Percentiles rank a stretch among this genome's conserved stretches.
Evolutionary conservation across 2,888 invertebrate genomes (phyloP).

Genomic region (Bembecia ichneumoniformis): DNA sequence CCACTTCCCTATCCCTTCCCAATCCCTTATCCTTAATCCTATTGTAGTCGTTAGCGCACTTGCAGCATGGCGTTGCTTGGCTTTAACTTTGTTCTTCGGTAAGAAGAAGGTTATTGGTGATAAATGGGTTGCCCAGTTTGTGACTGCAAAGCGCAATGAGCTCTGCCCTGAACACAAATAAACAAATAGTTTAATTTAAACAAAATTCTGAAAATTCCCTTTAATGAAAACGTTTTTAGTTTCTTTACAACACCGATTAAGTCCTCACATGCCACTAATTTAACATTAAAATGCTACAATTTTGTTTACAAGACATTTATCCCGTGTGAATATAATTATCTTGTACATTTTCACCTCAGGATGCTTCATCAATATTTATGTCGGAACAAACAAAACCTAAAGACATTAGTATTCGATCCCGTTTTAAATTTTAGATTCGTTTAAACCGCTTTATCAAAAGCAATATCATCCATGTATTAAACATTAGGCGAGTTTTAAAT

Average conservation of each 20-base stretch:
- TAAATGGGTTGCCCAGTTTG: too few relatives aligned
- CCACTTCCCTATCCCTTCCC: too few relatives aligned
- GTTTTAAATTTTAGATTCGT: slow-evolving; percentile 68
- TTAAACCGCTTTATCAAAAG: slow-evolving; percentile 68
- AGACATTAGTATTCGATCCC: slow-evolving; percentile 62
- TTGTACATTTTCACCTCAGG: slow-evolving; percentile 37
- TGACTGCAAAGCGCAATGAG: too few relatives aligned
- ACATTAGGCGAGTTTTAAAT: slow-evolving; percentile 64
- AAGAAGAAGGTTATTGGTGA: too few relatives aligned
- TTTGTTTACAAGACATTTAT: background rate
- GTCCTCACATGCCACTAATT: background rate
- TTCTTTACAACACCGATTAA: background rate
- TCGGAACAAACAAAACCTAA: slow-evolving; percentile 57
- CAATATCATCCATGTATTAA: slow-evolving; percentile 68
- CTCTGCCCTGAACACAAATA: too few relatives aligned
- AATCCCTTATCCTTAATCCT: too few relatives aligned
- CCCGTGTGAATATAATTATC: background rate
- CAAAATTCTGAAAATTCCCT: too few relatives aligned
- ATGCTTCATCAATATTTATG: slow-evolving; percentile 57
- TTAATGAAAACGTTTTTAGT: too few relatives aligned
- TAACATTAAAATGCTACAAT: background rate
- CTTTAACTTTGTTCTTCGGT: too few relatives aligned
- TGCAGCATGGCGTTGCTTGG: too few relatives aligned
- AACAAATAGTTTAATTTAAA: too few relatives aligned
- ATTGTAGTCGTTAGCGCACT: too few relatives aligned